Base-by-base conservation (phyloP, 2,888 invertebrate genomes). In the Heliconius ismenius region DNA sequence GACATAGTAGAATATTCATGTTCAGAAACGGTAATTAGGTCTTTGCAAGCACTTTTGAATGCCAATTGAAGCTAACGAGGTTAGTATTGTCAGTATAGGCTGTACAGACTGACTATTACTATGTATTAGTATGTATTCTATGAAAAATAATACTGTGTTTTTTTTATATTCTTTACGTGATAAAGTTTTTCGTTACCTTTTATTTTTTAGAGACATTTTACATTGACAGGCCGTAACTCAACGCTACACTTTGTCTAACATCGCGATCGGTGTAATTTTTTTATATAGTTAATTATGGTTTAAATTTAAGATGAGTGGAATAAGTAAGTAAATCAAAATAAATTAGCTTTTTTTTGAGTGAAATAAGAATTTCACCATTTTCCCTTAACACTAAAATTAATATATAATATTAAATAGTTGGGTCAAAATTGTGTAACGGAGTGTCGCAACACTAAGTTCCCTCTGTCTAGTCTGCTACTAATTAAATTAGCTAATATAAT, bases 1-100 rank as follows among this genome's bases (percentile, higher is more conserved):
- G 10, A 65, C 15, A 65, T n/a, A 7, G 11, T 2, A 24, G 1
- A 39, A 11, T 39, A 32, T 28, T 64, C n/a, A 28, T 64, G 32
- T 64, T 49, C 49, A 49, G 18, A 32, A 64, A 32, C 32, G n/a
- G 65, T 65, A 65, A 65, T 65, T 65, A 65, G 36, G 65, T 39
- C 36, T 65, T 39, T 36, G 36, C 65, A 65, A 65, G 65, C 39
- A 65, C 65, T 65, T 65, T 24, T 65, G 65, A 39, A 65, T 65
- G n/a, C 36, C 13, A 36, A 65, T 65, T 39, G 24, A 36, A 13
- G 36, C 6, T 65, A 65, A 39, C 65, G 36, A 65, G 65, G 65
- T 65, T 39, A 65, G 65, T 39, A 39, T 24, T 39, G 65, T 65
- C 39, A 65, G 65, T 39, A 65, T 6, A n/a, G 10, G 9, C n/a